Base-by-base conservation (phyloP, 1,140 invertebrate genomes). In the Propsilocerus akamusi region DNA sequence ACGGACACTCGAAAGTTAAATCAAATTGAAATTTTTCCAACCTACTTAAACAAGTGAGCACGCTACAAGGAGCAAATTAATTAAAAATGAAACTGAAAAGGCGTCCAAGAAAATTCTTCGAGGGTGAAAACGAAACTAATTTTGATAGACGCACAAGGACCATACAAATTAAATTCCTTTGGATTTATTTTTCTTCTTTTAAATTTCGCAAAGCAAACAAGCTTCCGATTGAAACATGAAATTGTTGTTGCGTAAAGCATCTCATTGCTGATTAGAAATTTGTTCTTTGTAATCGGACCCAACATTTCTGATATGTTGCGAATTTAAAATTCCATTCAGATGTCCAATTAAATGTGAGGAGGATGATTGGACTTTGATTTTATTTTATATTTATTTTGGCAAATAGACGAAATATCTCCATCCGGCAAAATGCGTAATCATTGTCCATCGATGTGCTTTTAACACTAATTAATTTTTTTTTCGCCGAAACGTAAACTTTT, bases 311-410 rank as follows among this genome's bases (percentile, higher is more conserved):
- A n/a, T n/a, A n/a, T n/a, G n/a, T n/a, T n/a, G n/a, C n/a, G n/a
- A 41, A 41, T 41, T 41, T 41, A 41, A 41, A 41, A 41, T 41
- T 41, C 34, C 34, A 41, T 20, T 41, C 34, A 41, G 14, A 41
- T 41, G 14, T 7, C 17, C 34, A 41, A 41, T 41, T 41, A 41
- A 41, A 41, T 41, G 17, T 20, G n/a, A 41, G 22, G 22, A 14
- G 17, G n/a, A n/a, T n/a, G n/a, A n/a, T n/a, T n/a, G n/a, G n/a
- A n/a, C n/a, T n/a, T n/a, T n/a, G n/a, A n/a, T n/a, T n/a, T n/a
- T n/a, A n/a, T n/a, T n/a, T n/a, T n/a, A n/a, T n/a, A n/a, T n/a
- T n/a, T n/a, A n/a, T n/a, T n/a, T n/a, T n/a, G n/a, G n/a, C n/a
- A n/a, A n/a, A n/a, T n/a, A n/a, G n/a, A n/a, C n/a, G n/a, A n/a